Base-by-base conservation (phyloP, 2,797 vertebrate genomes). In the Tragopan temminckii region DNA sequence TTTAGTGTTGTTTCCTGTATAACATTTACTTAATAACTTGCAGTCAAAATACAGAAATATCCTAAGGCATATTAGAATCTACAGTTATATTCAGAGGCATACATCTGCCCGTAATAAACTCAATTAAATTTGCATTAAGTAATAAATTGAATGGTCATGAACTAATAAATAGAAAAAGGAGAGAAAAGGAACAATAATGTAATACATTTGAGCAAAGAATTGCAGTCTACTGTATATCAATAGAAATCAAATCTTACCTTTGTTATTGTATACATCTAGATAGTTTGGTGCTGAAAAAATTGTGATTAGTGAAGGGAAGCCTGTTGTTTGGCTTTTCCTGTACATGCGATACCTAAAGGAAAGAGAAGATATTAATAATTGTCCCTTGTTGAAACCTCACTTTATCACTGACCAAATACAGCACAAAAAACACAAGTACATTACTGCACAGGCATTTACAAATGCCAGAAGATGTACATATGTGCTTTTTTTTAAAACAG, bases 211-310 rank as follows among this genome's bases (percentile, higher is more conserved):
- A 62, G 21, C 40, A 50, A 87, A 46, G 45, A 69, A 68, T 20
- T 42, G 55, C 15, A 36, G 12, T 33, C 36, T 85, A 45, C 25
- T 33, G 14, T 21, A 35, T 7, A 27, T 43, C 17, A 84, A 59
- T 7, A 86, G 25, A 38, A 85, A 70, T 50, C 36, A 40, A 76
- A 74, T 82, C 98, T 97, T 94, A 99, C 99, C 99, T 99, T 99
- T 99, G 98, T 99, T 99, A 98, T 99, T 99, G 99, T 99, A 99
- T 97, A 99, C 99, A 97, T 99, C 99, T 99, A 99, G 98, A 98
- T 99, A 99, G 98, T 99, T 99, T 97, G 99, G 99, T 94, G 99
- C 99, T 94, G 99, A 99, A 98, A 99, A 99, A 98, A 99, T 99
- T 95, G 99, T 99, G 85, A 99, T 99, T 97, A 99, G 98, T 36